A percentile compares a stretch with the other conserved stretches of the same genome.
Conservation (phyloP, 2,113 vertebrate species). For the Corvus cornix region DNA sequence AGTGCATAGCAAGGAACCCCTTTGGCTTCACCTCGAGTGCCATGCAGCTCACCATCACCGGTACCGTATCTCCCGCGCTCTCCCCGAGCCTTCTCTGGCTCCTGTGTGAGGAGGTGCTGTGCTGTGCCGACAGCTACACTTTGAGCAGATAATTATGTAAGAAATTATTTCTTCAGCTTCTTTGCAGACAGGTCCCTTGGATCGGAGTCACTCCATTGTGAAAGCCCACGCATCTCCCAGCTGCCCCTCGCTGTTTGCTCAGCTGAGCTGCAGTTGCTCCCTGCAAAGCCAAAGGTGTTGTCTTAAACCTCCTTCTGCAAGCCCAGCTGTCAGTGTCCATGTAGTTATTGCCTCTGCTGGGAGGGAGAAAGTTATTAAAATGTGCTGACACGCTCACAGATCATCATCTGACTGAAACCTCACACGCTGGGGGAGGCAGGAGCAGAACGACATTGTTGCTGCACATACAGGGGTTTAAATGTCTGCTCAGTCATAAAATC, state of each 20-base stretch:
- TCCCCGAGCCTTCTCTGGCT: not conserved
- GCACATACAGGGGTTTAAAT: not conserved
- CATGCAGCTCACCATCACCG: constrained; percentile 69
- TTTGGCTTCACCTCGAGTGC: constrained; percentile 68
- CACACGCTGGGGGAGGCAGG: accelerated
- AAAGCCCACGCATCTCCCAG: not conserved
- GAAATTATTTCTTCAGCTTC: not conserved
- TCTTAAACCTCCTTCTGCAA: not conserved
- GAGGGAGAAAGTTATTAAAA: not conserved
- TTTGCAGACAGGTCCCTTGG: not conserved
- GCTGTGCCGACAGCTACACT: not conserved
- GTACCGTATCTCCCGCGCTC: not conserved
- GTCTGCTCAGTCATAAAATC: not conserved
- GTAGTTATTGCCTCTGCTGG: not conserved
- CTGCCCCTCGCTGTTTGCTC: not conserved
- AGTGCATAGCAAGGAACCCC: constrained; percentile 70
- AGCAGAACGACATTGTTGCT: not conserved
- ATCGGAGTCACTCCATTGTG: accelerated
- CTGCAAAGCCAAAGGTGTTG: not conserved
- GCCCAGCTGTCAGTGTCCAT: not conserved
- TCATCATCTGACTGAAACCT: not conserved
- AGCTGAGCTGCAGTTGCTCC: not conserved
- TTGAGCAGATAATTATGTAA: not conserved
- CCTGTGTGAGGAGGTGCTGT: accelerated
- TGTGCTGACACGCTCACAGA: not conserved